Evolutionary conservation across 2,888 invertebrate species (phyloP), one percentile per base, ranked within the genome.

Genomic region (Eristalinus sepulchralis): DNA sequence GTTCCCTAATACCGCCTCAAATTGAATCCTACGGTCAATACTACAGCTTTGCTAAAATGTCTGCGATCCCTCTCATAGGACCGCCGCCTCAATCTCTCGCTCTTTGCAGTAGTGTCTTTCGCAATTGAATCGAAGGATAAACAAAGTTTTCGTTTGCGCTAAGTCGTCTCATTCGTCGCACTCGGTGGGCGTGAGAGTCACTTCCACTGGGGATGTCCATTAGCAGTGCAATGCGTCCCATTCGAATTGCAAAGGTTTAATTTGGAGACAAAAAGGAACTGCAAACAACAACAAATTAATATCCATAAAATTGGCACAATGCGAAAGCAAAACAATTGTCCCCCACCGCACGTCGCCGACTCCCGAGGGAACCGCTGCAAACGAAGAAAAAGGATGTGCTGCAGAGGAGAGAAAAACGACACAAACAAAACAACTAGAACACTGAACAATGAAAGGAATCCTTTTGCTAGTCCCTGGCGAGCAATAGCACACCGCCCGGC

Each of bases 261-360:
- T 85, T 81, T 81, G 60, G 59, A 81, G 67, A 85, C 81, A 77
- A 73, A 73, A 63, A 77, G 53, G 68, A 59, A 85, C 68, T 78
- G 75, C 81, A 85, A 85, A 82, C 85, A 85, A 85, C 85, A 85
- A 81, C 85, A 82, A 85, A 85, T 85, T 85, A 85, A 82, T 85
- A 82, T 85, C 85, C 85, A 81, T 77, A 85, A 85, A 85, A 85
- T 82, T 81, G 82, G 85, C 82, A 82, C 82, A 85, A 82, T 85
- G 77, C 77, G 55, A 85, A 85, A 73, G 73, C 60, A 72, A 85
- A 85, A 85, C 81, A 85, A 85, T 85, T 39, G 68, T 67, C 67
- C 55, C 60, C 59, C 59, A 71, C 66, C 79, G 55, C 71, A 53
- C 66, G 68, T 39, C 53, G 17, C 53, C 68, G 3, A 2, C 22